Base-by-base conservation (phyloP, 2,888 invertebrate species). In the Acanthoscelides obtectus region DNA sequence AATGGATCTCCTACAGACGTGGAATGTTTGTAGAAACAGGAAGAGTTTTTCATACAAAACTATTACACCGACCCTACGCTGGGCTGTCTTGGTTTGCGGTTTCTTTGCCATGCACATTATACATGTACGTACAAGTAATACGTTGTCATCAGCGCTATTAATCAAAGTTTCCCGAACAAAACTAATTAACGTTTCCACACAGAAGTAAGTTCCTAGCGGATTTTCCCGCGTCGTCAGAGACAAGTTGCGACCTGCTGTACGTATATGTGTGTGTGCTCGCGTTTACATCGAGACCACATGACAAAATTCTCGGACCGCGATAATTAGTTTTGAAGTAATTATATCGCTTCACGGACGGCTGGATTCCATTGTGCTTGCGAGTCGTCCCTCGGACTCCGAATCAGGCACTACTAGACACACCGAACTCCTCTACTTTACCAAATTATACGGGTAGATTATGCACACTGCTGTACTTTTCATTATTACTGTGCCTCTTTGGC, bases 311-410 rank as follows among this genome's bases (percentile, higher is more conserved):
- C 73, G 76, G 77, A 78, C 77, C 79, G 79, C 81, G 79, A 80
- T 83, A 83, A 83, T 83, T 83, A 83, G 81, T 83, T 82, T 78
- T 79, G 79, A 82, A 82, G 82, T 83, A 83, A 83, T 83, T 83
- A 83, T 80, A 79, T 77, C 80, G 78, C 81, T 81, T 81, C 80
- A 81, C 77, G 81, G 81, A 80, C 78, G 80, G 79, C 80, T 81
- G 80, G 80, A 81, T 79, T 76, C 79, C 79, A 81, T 79, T 45
- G 45, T 45, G 45, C 45, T 45, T 45, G 17, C 45, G 45, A 45
- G 45, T 12, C 45, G 17, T 12, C 45, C 17, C 45, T 45, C 45
- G 45, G 45, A 45, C 45, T 45, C 17, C 45, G 12, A n/a, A n/a
- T 45, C 1, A 45, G 12, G 45, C 45, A 45, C 45, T 45, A 45